Base-by-base conservation (phyloP, 1,140 invertebrate genomes). In the Brachionus calyciflorus region DNA sequence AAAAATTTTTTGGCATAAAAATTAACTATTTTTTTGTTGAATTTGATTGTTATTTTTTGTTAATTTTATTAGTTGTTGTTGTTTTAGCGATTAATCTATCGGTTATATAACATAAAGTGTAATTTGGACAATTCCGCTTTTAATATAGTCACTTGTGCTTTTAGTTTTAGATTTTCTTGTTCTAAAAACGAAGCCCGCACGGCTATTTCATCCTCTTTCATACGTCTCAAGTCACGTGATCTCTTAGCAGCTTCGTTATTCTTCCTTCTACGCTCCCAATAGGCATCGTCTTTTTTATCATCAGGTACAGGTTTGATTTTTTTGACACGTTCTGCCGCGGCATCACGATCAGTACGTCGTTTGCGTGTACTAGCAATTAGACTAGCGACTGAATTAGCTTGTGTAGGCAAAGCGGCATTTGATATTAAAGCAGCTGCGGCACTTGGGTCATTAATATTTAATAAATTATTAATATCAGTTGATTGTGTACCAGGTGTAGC, bases 81-180 rank as follows among this genome's bases (percentile, higher is more conserved):
- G n/a, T n/a, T n/a, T n/a, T n/a, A n/a, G n/a, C n/a, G n/a, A n/a
- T n/a, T n/a, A 0, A 33, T 55, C 3, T 76, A 76, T 77, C 81
- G 81, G 76, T 83, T 85, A 78, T 88, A 88, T 60, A 88, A 73
- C 83, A 88, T 83, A 80, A 86, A 87, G 44, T 87, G 82, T 2
- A 89, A 82, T 73, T 86, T 87, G 0, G 85, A 85, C 4, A 82
- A 82, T 77, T 84, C 83, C 40, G 79, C 81, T 77, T 82, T 83
- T 26, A 84, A 78, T 7, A 82, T 79, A 17, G 81, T 80, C 1
- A 84, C 82, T 77, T 84, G 44, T 19, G 83, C 82, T 10, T 82
- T 69, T 21, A 85, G 77, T 79, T 84, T 82, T 4, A 84, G 75
- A 78, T 85, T 85, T 79, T 85, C 84, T 77, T 85, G 83, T 78